A percentile compares a stretch with the other conserved stretches of the same genome.
phyloP scores from a whole-genome alignment of 2,113 vertebrate genomes.

The Prunella himalayana region DNA sequence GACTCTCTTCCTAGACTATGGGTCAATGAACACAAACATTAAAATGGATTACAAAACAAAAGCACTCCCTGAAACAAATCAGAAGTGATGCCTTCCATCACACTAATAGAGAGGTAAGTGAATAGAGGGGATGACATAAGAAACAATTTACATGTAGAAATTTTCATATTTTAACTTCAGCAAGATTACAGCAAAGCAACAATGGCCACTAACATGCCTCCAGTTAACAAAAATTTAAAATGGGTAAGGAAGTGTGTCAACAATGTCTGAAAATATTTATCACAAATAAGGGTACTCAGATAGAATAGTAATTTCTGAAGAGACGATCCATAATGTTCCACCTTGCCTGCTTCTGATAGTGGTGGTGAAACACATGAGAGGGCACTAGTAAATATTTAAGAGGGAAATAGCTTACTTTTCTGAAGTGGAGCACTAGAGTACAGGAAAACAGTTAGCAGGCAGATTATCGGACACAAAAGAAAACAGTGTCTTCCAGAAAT shows the following conservation, averaged over 20 bases:
- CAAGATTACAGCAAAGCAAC: not conserved
- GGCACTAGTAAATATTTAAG: not conserved
- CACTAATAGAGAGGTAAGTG: not conserved
- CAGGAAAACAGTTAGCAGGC: not conserved
- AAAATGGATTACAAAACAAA: not conserved
- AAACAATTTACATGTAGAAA: not conserved
- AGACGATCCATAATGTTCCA: not conserved
- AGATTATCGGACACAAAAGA: not conserved
- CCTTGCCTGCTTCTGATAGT: not conserved
- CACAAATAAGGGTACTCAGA: not conserved
- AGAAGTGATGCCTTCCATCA: not conserved
- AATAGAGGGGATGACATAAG: not conserved
- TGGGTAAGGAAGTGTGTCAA: not conserved
- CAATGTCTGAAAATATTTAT: not conserved
- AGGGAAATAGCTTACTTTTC: not conserved
- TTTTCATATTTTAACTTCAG: not conserved
- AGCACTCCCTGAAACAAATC: not conserved
- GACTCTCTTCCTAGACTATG: conserved; percentile 79
- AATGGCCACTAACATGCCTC: not conserved
- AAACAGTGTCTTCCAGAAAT: not conserved
- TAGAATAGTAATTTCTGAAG: not conserved
- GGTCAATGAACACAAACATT: conserved; percentile 17
- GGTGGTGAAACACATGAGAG: not conserved
- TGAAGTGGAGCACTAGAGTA: not conserved
- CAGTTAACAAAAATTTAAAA: not conserved